These are phyloP conservation scores for Sitta europaea DNA, from an alignment of 2,113 vertebrate genomes.

Conservation along the genomic window DNA sequence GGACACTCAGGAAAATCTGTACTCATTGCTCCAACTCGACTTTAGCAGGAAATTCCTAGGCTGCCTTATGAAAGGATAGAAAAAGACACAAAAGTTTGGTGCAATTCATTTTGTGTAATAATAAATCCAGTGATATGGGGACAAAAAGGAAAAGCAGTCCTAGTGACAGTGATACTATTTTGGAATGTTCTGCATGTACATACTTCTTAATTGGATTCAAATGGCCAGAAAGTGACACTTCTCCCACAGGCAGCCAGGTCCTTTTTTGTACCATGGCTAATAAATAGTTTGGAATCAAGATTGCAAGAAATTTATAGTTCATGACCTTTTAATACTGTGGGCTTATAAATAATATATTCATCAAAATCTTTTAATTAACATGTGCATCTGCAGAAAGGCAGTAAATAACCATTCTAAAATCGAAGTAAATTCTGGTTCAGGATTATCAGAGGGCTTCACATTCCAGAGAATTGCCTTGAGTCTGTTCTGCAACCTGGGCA, in stretches of 20 bases:
- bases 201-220: conserved; percentile 37
- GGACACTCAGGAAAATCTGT: conserved; percentile 36
- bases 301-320: background rate
- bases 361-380: conserved; percentile 23
- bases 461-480: background rate
- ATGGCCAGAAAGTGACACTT: conserved; percentile 38
- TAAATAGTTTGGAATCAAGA: background rate
- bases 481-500: background rate
- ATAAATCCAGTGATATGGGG: background rate
- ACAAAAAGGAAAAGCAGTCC: conserved; percentile 11
- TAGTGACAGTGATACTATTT: conserved; percentile 3
- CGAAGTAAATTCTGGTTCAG: background rate
- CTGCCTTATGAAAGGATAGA: background rate
- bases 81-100: conserved; percentile 23
- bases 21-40: background rate
- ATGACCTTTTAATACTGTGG: background rate
- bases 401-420: background rate
- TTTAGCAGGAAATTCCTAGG: conserved; percentile 12
- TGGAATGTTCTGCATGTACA: background rate
- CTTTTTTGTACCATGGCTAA: background rate
- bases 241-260: background rate
- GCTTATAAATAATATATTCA: conserved; percentile 28
- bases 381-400: background rate
- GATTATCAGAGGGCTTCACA: background rate
- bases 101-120: background rate